Conservation (phyloP, 2,888 invertebrate species). For the Rhagophthalmus giganteus region DNA sequence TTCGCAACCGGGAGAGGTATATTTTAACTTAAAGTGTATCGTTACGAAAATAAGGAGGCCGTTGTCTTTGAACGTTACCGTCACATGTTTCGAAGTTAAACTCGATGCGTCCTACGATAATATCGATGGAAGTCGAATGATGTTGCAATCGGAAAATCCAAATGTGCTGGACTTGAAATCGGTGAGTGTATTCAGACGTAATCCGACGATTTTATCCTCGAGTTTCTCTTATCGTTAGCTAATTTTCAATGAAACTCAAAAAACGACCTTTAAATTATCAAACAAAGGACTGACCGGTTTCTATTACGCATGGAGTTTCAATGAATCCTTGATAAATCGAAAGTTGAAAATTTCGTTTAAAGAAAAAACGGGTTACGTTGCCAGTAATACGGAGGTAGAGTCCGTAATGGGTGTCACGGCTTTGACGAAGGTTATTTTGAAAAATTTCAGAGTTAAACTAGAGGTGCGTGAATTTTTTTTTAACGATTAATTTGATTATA, state of each 20-base stretch:
- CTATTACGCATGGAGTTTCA: constrained; percentile 49
- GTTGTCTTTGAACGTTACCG: constrained; percentile 58
- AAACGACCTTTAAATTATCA: constrained; percentile 40
- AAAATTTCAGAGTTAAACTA: constrained; percentile 29
- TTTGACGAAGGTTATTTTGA: constrained; percentile 27
- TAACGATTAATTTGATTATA: too few relatives aligned
- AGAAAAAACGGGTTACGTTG: constrained; percentile 37
- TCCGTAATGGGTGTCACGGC: constrained; percentile 30
- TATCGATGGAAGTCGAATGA: constrained; percentile 36
- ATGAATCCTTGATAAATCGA: constrained; percentile 36
- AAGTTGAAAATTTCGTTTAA: constrained; percentile 32
- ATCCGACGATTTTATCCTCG: too few relatives aligned
- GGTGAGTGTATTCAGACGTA: constrained; percentile 39
- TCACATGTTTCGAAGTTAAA: constrained; percentile 59
- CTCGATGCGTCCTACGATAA: constrained; percentile 57
- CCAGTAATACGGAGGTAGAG: constrained; percentile 21
- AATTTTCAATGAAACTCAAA: not conserved
- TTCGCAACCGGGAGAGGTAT: constrained; percentile 58
- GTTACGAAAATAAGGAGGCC: constrained; percentile 59
- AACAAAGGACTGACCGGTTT: constrained; percentile 51
- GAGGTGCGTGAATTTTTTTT: constrained; percentile 22
- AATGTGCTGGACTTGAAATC: constrained; percentile 53
- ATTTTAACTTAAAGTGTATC: constrained; percentile 61
- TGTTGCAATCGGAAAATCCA: constrained; percentile 41
- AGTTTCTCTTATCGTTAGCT: not conserved